These are phyloP conservation scores for Drosophila subsilvestris DNA, from an alignment of 2,888 invertebrate genomes.

Conservation along the genomic window DNA sequence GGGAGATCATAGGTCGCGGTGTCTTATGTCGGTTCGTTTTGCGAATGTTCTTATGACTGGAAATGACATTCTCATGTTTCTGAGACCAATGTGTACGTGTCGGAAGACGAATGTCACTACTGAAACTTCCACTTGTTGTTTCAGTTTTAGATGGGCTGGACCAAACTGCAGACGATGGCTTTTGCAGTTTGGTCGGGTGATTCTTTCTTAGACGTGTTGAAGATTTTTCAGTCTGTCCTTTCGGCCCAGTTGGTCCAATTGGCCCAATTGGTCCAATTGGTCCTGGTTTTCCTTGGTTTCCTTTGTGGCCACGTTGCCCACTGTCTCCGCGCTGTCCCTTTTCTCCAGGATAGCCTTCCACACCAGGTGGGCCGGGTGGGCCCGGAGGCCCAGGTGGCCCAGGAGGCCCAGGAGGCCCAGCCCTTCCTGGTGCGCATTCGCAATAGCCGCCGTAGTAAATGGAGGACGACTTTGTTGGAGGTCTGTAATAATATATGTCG, in stretches of 20 bases:
- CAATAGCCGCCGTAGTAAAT: slow-evolving; percentile 11
- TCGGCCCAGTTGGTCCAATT: slow-evolving; percentile 19
- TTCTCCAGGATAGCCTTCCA: slow-evolving; percentile 19
- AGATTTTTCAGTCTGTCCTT: slow-evolving; percentile 2
- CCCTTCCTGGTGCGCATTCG: slow-evolving; percentile 15
- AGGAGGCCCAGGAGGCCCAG: slow-evolving; percentile 36
- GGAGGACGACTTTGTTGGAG: not conserved
- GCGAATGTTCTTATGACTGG: not conserved
- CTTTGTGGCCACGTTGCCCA: slow-evolving; percentile 19
- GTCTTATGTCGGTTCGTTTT: slow-evolving; percentile 3
- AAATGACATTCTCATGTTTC: too few species aligned
- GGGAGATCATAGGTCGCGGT: slow-evolving; percentile 12
- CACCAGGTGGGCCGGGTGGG: slow-evolving; percentile 6
- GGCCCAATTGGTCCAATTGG: slow-evolving; percentile 41
- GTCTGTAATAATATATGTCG: slow-evolving; percentile 28
- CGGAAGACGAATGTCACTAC: not conserved
- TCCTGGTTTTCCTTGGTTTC: slow-evolving; percentile 18
- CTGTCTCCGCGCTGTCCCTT: slow-evolving; percentile 25
- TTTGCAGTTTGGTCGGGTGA: slow-evolving; percentile 19
- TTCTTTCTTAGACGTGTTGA: not conserved
- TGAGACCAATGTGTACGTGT: too few species aligned
- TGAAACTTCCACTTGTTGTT: slow-evolving; percentile 1
- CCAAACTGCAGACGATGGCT: slow-evolving; percentile 8
- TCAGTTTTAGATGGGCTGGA: not conserved
- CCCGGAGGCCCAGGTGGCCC: slow-evolving; percentile 34